Evolutionary conservation across 1,140 invertebrate genomes (phyloP).

Genomic region (Acromyrmex echinatior): DNA sequence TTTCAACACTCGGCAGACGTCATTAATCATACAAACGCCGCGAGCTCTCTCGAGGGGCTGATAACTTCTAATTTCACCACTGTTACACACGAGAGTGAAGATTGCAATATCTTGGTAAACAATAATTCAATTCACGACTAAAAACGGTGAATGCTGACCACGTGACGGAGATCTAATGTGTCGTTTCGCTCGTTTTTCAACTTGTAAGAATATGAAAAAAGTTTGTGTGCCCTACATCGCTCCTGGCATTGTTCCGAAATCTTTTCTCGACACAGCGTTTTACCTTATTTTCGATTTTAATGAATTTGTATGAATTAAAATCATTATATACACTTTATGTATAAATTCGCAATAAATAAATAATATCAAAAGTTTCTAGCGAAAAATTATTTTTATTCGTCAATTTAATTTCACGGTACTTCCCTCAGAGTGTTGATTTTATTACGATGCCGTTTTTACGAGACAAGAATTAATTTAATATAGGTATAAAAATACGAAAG

Average conservation of each 20-base stretch:
- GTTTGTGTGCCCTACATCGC: background rate
- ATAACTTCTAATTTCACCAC: conserved; percentile 44
- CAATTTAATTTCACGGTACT: background rate
- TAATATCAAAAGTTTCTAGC: background rate
- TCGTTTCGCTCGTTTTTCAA: background rate
- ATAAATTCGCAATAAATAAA: background rate
- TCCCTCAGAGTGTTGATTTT: background rate
- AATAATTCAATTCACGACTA: background rate
- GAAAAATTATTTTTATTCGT: background rate
- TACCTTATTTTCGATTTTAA: background rate
- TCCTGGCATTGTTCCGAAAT: background rate
- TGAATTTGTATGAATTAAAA: background rate
- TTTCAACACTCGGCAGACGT: conserved; percentile 39
- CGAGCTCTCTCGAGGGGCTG: conserved; percentile 32
- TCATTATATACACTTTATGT: background rate
- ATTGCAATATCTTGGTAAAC: conserved; percentile 4
- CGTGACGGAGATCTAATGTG: background rate
- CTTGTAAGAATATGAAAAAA: background rate
- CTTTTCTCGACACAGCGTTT: background rate
- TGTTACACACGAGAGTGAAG: background rate
- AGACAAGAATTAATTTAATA: background rate
- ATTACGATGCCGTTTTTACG: background rate
- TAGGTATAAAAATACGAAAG: background rate
- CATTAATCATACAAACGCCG: conserved; percentile 29
- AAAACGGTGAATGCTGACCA: background rate